A percentile compares a stretch with the other conserved stretches of the same genome.
Evolutionary conservation across 2,888 invertebrate genomes (phyloP).

Genomic region (Saturnia japonica): DNA sequence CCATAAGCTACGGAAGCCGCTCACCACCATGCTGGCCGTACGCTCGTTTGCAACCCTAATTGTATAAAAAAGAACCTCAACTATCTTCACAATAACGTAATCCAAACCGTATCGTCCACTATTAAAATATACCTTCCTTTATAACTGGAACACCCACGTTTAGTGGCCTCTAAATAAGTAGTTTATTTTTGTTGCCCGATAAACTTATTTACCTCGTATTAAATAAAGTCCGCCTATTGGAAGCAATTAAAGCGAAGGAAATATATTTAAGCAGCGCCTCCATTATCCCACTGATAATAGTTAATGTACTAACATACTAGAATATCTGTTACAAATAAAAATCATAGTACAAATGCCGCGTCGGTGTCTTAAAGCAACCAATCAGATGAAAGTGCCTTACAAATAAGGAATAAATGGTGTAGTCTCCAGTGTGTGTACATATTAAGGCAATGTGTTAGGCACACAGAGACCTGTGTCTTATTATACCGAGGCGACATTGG

Average conservation of each 20-base stretch:
- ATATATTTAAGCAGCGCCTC: neutral
- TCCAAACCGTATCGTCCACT: slow-evolving; percentile 54
- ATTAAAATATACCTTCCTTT: neutral
- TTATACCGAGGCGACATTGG: too few species aligned
- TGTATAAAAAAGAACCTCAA: neutral
- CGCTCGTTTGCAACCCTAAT: too few species aligned
- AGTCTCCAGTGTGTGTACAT: too few species aligned
- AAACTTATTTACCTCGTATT: slow-evolving; percentile 4
- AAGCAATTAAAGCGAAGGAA: neutral
- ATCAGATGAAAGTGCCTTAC: too few species aligned
- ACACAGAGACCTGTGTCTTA: too few species aligned
- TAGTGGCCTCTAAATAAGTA: neutral
- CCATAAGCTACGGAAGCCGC: too few species aligned
- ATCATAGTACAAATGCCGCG: neutral
- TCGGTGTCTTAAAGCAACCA: too few species aligned
- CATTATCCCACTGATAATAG: neutral
- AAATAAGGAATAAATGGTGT: too few species aligned
- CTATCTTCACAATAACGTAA: neutral
- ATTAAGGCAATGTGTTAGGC: too few species aligned
- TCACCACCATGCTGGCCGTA: too few species aligned
- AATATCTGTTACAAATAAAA: neutral
- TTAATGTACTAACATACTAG: neutral
- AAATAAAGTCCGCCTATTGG: neutral
- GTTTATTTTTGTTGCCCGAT: slow-evolving; percentile 1
- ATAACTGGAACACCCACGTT: neutral